phyloP scores from a whole-genome alignment of 30 jellyfish, hydroid and myxozoan species.

The Hydractinia echinata region DNA sequence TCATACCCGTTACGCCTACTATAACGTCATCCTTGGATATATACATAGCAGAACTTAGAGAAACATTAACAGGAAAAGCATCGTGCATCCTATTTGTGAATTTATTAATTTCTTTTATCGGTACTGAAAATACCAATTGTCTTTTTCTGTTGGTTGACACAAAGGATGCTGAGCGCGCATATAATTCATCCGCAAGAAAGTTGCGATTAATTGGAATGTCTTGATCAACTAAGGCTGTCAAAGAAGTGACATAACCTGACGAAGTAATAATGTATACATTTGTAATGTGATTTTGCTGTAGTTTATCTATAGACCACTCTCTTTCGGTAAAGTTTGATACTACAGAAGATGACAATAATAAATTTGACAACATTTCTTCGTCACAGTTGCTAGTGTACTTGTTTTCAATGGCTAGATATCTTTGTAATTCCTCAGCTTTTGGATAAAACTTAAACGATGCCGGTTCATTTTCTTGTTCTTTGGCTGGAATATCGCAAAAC shows the following conservation, averaged over 20 bases:
- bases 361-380: slow-evolving; percentile 28
- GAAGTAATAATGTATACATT: slow-evolving; percentile 7
- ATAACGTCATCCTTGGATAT: neutral
- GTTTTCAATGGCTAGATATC: slow-evolving; percentile 15
- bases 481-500: slow-evolving; percentile 57
- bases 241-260: neutral
- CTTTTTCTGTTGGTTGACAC: slow-evolving; percentile 24
- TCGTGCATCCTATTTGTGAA: neutral
- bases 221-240: neutral
- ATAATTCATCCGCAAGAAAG: slow-evolving; percentile 41
- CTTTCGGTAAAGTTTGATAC: slow-evolving; percentile 34
- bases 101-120: slow-evolving; percentile 19
- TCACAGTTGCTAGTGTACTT: slow-evolving; percentile 11
- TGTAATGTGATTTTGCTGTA: neutral
- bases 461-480: slow-evolving; percentile 56
- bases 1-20: slow-evolving; percentile 7
- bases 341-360: slow-evolving; percentile 46
- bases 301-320: slow-evolving; percentile 29
- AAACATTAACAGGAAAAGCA: neutral
- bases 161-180: slow-evolving; percentile 46
- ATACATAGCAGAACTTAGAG: neutral
- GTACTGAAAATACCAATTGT: slow-evolving; percentile 44
- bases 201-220: slow-evolving; percentile 32
- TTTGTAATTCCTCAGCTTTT: slow-evolving; percentile 61
- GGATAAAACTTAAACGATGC: slow-evolving; percentile 59